phyloP scores from a whole-genome alignment of 2,888 invertebrate genomes.

The Phragmatobia fuliginosa region DNA sequence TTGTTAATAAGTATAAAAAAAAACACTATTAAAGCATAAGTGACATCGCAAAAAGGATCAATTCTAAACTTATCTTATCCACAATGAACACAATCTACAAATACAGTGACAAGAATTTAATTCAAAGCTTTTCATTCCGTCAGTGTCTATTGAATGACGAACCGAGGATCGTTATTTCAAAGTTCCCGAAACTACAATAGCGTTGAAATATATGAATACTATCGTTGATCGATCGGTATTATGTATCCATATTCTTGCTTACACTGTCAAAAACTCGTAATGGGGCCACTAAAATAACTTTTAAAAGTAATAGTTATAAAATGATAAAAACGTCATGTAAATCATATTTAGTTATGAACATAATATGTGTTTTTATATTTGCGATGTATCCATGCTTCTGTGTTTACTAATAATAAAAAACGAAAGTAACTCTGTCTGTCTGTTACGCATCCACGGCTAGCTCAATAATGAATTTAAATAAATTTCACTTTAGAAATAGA shows the following conservation, averaged over 20 bases:
- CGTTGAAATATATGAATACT: constrained; percentile 72
- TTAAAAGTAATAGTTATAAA: neutral
- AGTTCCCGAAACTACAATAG: constrained; percentile 65
- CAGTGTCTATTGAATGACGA: constrained; percentile 61
- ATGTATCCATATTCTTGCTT: constrained; percentile 51
- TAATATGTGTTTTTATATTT: too few species aligned
- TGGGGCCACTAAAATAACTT: constrained; percentile 35
- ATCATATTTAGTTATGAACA: neutral
- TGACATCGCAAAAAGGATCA: constrained; percentile 20
- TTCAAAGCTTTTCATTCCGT: constrained; percentile 53
- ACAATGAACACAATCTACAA: constrained; percentile 52
- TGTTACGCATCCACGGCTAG: too few species aligned
- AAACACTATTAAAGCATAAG: constrained; percentile 9
- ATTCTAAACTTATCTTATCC: constrained; percentile 33
- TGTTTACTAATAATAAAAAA: too few species aligned
- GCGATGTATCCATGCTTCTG: too few species aligned
- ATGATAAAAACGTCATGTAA: neutral
- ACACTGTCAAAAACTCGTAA: constrained; percentile 59
- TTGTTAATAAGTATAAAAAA: neutral
- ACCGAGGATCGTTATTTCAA: constrained; percentile 57
- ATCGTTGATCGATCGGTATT: constrained; percentile 65
- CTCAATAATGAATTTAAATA: too few species aligned
- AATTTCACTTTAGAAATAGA: too few species aligned
- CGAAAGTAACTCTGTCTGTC: too few species aligned
- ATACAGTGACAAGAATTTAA: constrained; percentile 59